These are phyloP conservation scores for Parnassius apollo DNA, from an alignment of 2,888 invertebrate genomes.

Conservation along the genomic window DNA sequence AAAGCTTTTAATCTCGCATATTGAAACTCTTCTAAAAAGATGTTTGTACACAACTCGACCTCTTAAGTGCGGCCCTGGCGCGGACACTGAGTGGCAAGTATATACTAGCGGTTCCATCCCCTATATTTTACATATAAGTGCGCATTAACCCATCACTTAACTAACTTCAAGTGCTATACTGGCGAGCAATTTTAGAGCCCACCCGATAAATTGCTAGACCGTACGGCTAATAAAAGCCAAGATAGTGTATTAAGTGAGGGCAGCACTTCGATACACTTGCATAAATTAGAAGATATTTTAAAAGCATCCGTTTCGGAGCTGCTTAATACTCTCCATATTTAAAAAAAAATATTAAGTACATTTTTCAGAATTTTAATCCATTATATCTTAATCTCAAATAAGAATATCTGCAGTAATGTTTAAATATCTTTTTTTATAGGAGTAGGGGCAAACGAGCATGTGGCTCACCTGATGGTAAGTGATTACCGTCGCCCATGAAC, in stretches of 20 bases:
- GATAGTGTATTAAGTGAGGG: slow-evolving; percentile 54
- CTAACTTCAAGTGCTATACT: slow-evolving; percentile 50
- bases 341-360: no score
- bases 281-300: slow-evolving; percentile 28
- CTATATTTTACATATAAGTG: slow-evolving; percentile 52
- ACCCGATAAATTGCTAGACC: slow-evolving; percentile 67
- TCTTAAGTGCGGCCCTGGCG: slow-evolving; percentile 16
- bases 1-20: slow-evolving; percentile 10
- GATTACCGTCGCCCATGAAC: no score
- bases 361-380: no score
- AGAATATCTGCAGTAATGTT: no score
- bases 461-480: no score
- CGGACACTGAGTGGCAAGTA: slow-evolving; percentile 11
- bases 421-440: no score
- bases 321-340: not conserved
- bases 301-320: not conserved
- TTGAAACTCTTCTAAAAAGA: slow-evolving; percentile 7
- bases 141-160: slow-evolving; percentile 61
- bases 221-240: slow-evolving; percentile 71
- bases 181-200: slow-evolving; percentile 62
- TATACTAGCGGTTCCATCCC: slow-evolving; percentile 10
- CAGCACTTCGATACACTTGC: slow-evolving; percentile 17
- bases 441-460: no score
- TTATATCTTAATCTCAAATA: no score
- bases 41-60: slow-evolving; percentile 13